Percentiles rank a stretch among this genome's conserved stretches.
Evolutionary conservation across 2,888 invertebrate genomes (phyloP).

Genomic region (Drosophila multiciliata): DNA sequence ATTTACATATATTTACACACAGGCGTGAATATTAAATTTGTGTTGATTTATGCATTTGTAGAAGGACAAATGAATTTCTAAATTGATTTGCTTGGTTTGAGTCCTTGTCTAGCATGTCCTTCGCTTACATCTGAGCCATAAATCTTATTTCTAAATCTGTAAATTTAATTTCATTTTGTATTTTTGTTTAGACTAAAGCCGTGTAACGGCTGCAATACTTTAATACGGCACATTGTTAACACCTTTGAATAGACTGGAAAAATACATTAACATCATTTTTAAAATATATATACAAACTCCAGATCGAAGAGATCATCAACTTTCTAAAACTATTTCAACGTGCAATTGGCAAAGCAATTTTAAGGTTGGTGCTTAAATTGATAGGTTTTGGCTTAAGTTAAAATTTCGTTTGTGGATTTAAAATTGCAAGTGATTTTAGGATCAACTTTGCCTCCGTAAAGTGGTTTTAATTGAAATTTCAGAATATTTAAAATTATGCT

Average conservation of each 20-base stretch:
- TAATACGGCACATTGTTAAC: conserved; percentile 44
- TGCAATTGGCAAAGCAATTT: conserved; percentile 11
- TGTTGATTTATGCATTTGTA: conserved; percentile 16
- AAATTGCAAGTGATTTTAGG: neutral
- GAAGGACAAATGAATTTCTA: conserved; percentile 29
- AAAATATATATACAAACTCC: conserved; percentile 36
- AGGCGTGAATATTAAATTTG: conserved; percentile 46
- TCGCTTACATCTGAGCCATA: conserved; percentile 26
- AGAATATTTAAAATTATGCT: conserved; percentile 22
- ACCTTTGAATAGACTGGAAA: conserved; percentile 52
- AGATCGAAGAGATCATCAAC: conserved; percentile 27
- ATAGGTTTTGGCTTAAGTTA: neutral
- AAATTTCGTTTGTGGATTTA: neutral
- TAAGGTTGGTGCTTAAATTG: neutral
- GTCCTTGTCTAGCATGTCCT: conserved; percentile 28
- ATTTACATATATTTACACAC: conserved; percentile 57
- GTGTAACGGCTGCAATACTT: conserved; percentile 67
- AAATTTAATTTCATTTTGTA: conserved; percentile 32
- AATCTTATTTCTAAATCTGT: conserved; percentile 26
- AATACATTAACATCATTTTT: conserved; percentile 37
- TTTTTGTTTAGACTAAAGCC: conserved; percentile 65
- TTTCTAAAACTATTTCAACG: conserved; percentile 20
- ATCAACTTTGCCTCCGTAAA: neutral
- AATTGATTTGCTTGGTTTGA: conserved; percentile 15
- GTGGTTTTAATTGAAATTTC: neutral